Evolutionary conservation across 2,797 vertebrate genomes (phyloP), one percentile per base, ranked within the genome.

Genomic region (Morelia viridis): DNA sequence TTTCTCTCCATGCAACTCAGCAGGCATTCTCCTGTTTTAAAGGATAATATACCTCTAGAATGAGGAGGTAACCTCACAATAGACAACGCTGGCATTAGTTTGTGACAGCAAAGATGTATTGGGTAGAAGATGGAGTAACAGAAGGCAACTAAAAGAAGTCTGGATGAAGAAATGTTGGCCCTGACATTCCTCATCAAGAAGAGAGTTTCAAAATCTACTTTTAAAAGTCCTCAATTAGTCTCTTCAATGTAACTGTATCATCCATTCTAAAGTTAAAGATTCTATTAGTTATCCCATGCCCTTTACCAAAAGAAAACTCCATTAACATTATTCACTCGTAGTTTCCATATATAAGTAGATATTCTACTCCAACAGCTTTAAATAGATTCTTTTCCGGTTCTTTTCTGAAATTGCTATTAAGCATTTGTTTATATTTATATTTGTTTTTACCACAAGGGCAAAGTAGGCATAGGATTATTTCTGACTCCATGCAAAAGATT

Each of bases 371-470:
- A 96, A 92, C 92, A 94, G 92, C 96, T 96, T 96, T 96, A 97
- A 97, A 96, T 87, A 96, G 95, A 93, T 90, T 90, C 93, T 92
- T 94, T 92, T 19, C 50, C 0, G 24, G 35, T 46, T 46, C 76
- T 76, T 76, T 76, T 22, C 94, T 90, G 86, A 97, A 97, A 97
- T 96, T 96, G 95, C 96, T 95, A 85, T 96, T 94, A 95, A 97
- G 96, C 97, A 94, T 96, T 46, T 46, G 76, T 80, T 80, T 80
- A 80, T 80, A 24, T 80, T 80, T 80, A 80, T 80, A 24, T 80
- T 80, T 80, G 96, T 95, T 97, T 97, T 96, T 95, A 96, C 96
- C 96, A 95, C 95, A 94, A 97, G 97, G 97, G 96, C 95, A 97
- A 96, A 97, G 97, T 89, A 96, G 95, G 95, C 96, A 95, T 90